A percentile compares a stretch with the other conserved stretches of the same genome.
These are phyloP conservation scores for Melipona bicolor DNA, from an alignment of 2,888 invertebrate genomes.

Conservation along the genomic window DNA sequence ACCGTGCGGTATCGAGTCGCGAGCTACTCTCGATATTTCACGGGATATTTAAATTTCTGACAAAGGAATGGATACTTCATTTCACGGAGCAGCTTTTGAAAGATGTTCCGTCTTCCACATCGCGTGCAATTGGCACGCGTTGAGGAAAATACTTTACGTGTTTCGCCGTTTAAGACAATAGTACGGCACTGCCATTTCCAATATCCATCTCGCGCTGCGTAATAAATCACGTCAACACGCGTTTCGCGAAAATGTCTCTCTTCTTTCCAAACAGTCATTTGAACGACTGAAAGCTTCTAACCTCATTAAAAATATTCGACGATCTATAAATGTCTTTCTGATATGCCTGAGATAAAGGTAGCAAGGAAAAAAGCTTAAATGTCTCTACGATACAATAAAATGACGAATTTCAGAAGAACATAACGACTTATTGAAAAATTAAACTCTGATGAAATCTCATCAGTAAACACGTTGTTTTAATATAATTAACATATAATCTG, in stretches of 20 bases:
- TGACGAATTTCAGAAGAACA: too few relatives aligned
- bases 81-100: neutral
- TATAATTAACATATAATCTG: too few relatives aligned
- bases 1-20: neutral
- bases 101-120: neutral
- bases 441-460: too few relatives aligned
- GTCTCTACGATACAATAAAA: too few relatives aligned
- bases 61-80: neutral
- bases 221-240: conserved; percentile 3
- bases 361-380: too few relatives aligned
- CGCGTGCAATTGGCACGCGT: conserved; percentile 5
- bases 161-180: neutral
- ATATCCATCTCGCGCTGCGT: neutral
- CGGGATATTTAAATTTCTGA: neutral
- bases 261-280: neutral
- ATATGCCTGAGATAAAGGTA: too few relatives aligned
- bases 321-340: neutral
- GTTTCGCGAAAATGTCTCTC: neutral
- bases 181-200: conserved; percentile 3
- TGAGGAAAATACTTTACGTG: neutral
- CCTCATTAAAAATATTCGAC: neutral
- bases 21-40: neutral
- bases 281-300: too few relatives aligned
- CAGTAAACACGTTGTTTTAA: too few relatives aligned
- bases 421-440: too few relatives aligned